Base-by-base conservation (phyloP, 2,113 vertebrate genomes). In the Apistogramma diplotaenia region DNA sequence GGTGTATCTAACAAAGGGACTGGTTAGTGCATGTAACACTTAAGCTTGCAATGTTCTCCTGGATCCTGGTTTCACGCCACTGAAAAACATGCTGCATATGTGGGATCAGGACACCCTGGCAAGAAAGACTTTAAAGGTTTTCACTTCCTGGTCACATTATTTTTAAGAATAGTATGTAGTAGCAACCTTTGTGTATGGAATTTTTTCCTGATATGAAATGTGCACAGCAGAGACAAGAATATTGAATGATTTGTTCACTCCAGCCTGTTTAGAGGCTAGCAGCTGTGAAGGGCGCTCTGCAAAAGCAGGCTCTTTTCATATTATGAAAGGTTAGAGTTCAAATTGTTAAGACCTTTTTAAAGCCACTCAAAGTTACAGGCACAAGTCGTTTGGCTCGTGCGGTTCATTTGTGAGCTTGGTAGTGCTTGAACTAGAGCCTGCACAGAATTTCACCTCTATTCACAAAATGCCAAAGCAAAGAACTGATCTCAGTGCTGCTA, bases 381-480 rank as follows among this genome's bases (percentile, higher is more conserved):
- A 46, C 1, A 19, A 40, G 37, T 16, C 19, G 25, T 0, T 2
- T 67, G 1, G 0, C 62, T 43, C 46, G 62, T 46, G 40, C 19
- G 37, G 40, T 46, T 46, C 23, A 3, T 23, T 46, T 2, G 0
- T 6, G 27, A 25, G 0, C 40, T 27, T 27, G 9, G 15, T 46
- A 67, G 0, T 25, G 40, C 61, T 65, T 2, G 0, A 65, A 43
- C 35, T 43, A 21, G 8, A 18, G 43, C 21, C 61, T 65, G 13
- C 61, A 65, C 13, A 4, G 61, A 25, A 27, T 46, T 67, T 67
- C 0, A 0, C 37, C 37, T 46, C 1, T 15, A 25, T 25, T 67
- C 40, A 23, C 62, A 3, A 67, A 9, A 49, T 49, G 23, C 37
- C 9, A 67, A 29, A 67, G 18, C 62, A 67, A 67, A 53, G 7